A percentile compares a stretch with the other conserved stretches of the same genome.
phyloP scores from a whole-genome alignment of 64 coral and sea anemone species.

The Hydrozoanthus tunicans region DNA sequence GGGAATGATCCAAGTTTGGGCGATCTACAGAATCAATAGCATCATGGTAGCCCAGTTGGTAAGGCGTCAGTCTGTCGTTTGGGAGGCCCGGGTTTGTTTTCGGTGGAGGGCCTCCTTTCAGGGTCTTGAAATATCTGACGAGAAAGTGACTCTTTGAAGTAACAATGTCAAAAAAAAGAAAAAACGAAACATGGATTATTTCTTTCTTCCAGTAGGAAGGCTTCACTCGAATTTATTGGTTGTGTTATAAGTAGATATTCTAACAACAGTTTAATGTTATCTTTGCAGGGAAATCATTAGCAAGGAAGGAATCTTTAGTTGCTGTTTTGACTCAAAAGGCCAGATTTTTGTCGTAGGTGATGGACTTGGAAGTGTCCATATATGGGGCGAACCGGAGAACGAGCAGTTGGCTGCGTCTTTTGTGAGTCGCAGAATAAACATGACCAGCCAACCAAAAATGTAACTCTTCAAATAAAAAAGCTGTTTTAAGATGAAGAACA shows the following conservation, averaged over 20 bases:
- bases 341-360: slow-evolving; percentile 73
- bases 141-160: no score
- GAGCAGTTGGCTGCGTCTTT: slow-evolving; percentile 21
- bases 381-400: slow-evolving; percentile 57
- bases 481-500: background rate
- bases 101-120: no score
- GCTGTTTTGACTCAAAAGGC: slow-evolving; percentile 74
- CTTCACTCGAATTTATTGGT: background rate
- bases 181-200: no score
- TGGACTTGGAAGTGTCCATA: slow-evolving; percentile 37
- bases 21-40: no score
- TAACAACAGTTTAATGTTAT: background rate
- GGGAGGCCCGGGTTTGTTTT: no score
- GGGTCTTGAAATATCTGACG: no score
- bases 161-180: no score
- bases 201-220: background rate
- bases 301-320: slow-evolving; percentile 58
- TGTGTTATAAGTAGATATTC: background rate
- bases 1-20: no score
- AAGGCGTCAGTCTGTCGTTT: no score
- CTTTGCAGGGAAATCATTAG: slow-evolving; percentile 51
- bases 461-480: background rate
- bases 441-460: background rate
- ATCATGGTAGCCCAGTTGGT: no score
- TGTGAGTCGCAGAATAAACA: background rate